These are phyloP conservation scores for Oreochromis niloticus DNA, from an alignment of 2,113 vertebrate species.

Conservation along the genomic window DNA sequence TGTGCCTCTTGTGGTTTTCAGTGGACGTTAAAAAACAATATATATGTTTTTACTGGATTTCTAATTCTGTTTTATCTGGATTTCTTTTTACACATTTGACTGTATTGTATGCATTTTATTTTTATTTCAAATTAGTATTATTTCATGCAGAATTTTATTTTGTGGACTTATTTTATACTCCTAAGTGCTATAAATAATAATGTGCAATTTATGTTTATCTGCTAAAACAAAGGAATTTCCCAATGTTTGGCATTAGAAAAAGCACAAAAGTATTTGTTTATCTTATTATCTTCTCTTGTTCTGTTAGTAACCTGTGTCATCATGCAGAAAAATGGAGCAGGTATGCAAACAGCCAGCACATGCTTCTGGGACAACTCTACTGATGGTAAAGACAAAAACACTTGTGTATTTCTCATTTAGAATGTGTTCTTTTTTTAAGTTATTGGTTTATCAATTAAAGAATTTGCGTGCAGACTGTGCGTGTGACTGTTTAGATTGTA, in stretches of 20 bases:
- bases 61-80: not conserved
- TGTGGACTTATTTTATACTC: not conserved
- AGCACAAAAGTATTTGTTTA: not conserved
- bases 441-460: not conserved
- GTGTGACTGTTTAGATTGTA: not conserved
- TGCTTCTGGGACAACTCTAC: slow-evolving; percentile 95
- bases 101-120: not conserved
- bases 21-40: not conserved
- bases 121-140: not conserved
- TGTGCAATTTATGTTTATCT: not conserved
- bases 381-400: slow-evolving; percentile 78
- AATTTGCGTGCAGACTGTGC: not conserved
- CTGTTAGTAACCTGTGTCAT: slow-evolving; percentile 86
- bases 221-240: not conserved
- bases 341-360: slow-evolving; percentile 86
- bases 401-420: not conserved
- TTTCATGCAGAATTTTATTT: not conserved
- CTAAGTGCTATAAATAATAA: not conserved
- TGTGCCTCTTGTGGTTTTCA: not conserved
- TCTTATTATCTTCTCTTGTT: not conserved
- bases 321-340: slow-evolving; percentile 96
- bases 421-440: not conserved
- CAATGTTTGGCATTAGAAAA: not conserved
- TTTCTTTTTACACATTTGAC: not conserved
- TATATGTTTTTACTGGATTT: not conserved